These are phyloP conservation scores for Drosophila sp. DNA, from an alignment of 1,140 invertebrate species.

Conservation along the genomic window DNA sequence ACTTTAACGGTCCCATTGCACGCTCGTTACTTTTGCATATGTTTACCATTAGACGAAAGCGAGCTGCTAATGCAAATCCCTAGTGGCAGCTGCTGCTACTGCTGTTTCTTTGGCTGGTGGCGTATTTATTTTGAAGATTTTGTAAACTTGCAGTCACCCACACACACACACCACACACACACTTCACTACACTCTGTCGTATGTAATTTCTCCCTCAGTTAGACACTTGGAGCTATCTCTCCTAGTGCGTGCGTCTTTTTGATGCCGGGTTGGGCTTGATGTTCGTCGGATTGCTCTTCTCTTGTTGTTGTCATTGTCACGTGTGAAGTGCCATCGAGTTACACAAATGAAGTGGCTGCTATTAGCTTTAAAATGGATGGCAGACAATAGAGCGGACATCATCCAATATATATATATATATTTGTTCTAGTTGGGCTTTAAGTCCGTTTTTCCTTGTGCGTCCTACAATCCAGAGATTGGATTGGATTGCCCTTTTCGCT, in stretches of 20 bases:
- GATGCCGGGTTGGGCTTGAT: slow-evolving; percentile 35
- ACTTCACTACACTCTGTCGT: background rate
- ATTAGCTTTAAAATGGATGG: slow-evolving; percentile 70
- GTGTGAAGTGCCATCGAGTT: slow-evolving; percentile 76
- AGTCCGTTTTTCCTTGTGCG: slow-evolving; percentile 21
- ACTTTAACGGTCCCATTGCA: slow-evolving; percentile 28
- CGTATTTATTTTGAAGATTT: slow-evolving; percentile 74
- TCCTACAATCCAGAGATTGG: background rate
- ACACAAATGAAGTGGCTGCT: slow-evolving; percentile 79
- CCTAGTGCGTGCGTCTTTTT: slow-evolving; percentile 39
- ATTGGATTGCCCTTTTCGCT: slow-evolving; percentile 36
- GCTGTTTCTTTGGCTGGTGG: slow-evolving; percentile 14
- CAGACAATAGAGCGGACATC: slow-evolving; percentile 24
- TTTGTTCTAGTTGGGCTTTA: background rate
- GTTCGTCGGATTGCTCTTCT: slow-evolving; percentile 14
- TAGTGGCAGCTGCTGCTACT: slow-evolving; percentile 36
- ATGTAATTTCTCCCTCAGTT: slow-evolving; percentile 9
- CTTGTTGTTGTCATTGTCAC: slow-evolving; percentile 70
- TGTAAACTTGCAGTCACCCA: slow-evolving; percentile 49
- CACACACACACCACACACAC: slow-evolving; percentile 14
- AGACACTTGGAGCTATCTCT: slow-evolving; percentile 3
- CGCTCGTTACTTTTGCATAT: slow-evolving; percentile 56
- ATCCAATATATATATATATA: background rate
- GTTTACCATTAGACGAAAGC: slow-evolving; percentile 43
- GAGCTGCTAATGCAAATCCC: slow-evolving; percentile 70